Evolutionary conservation across 2,888 invertebrate species (phyloP).

Genomic region (Nymphalis urticae): DNA sequence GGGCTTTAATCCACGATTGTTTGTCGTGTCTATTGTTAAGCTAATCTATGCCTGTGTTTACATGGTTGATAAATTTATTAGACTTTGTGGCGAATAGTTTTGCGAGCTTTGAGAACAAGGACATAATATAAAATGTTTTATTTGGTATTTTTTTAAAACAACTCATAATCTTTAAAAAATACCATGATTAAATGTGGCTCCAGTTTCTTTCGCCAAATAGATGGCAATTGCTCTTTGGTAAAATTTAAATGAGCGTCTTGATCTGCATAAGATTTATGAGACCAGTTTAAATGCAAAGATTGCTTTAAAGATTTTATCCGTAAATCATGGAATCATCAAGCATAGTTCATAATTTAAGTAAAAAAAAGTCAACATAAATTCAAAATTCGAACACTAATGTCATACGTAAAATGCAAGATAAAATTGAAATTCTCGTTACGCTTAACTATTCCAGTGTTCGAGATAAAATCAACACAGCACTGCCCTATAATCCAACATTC

Average conservation of each 20-base stretch:
- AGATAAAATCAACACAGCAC: conserved; percentile 8
- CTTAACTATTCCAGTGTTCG: neutral
- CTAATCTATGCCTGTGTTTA: conserved; percentile 7
- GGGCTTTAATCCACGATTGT: neutral
- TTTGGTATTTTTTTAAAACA: neutral
- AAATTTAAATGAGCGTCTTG: too few species aligned
- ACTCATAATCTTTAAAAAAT: too few species aligned
- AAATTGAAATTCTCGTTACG: conserved; percentile 3
- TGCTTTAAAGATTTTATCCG: too few species aligned
- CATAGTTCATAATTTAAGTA: too few species aligned
- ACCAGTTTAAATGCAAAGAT: too few species aligned
- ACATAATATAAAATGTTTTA: neutral
- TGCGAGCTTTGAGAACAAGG: conserved; percentile 1
- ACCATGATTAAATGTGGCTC: too few species aligned
- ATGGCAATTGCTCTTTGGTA: too few species aligned
- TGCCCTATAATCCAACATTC: conserved; percentile 11
- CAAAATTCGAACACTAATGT: too few species aligned
- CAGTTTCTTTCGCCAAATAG: too few species aligned
- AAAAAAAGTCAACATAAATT: too few species aligned
- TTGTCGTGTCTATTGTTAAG: neutral
- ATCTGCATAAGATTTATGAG: too few species aligned
- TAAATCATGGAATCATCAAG: too few species aligned
- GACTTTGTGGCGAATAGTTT: conserved; percentile 4
- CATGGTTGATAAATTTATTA: conserved; percentile 1
- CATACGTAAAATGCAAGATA: neutral